phyloP scores from a whole-genome alignment of 2,797 vertebrate genomes.

The Mormyrops boulengeri region DNA sequence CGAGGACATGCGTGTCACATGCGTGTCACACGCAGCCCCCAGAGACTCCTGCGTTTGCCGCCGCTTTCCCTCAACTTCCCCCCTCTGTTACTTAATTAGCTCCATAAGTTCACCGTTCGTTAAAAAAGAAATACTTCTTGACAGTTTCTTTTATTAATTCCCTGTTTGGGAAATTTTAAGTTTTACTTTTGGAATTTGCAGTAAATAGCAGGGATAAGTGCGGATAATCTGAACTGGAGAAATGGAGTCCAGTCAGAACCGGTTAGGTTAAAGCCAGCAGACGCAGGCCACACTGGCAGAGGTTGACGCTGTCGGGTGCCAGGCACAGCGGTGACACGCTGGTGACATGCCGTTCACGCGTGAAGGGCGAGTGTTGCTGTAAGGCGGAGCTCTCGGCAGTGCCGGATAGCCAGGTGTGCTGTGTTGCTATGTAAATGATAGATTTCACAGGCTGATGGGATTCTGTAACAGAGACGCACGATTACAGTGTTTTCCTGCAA shows the following conservation, averaged over 20 bases:
- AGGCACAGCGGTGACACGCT: not conserved
- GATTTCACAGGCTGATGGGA: not conserved
- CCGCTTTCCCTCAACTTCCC: not conserved
- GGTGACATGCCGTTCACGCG: not conserved
- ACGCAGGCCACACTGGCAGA: not conserved
- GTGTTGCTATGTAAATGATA: not conserved
- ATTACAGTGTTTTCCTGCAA: not conserved
- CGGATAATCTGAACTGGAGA: not conserved
- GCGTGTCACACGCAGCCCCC: not conserved
- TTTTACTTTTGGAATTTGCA: constrained; percentile 9
- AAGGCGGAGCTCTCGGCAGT: not conserved
- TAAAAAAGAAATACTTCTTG: not conserved
- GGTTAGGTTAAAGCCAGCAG: not conserved
- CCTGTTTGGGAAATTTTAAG: not conserved
- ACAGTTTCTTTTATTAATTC: not conserved
- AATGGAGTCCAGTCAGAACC: not conserved
- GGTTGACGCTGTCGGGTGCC: not conserved
- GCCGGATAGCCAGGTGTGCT: not conserved
- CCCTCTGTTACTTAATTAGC: not conserved
- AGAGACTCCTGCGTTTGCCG: not conserved
- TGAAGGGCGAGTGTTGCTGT: not conserved
- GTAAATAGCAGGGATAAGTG: not conserved
- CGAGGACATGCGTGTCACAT: not conserved
- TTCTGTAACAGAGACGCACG: not conserved
- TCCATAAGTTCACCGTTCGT: not conserved